Percentiles rank a stretch among this genome's conserved stretches.
Conservation (phyloP, 2,113 vertebrate genomes). For the Apeltes quadracus region DNA sequence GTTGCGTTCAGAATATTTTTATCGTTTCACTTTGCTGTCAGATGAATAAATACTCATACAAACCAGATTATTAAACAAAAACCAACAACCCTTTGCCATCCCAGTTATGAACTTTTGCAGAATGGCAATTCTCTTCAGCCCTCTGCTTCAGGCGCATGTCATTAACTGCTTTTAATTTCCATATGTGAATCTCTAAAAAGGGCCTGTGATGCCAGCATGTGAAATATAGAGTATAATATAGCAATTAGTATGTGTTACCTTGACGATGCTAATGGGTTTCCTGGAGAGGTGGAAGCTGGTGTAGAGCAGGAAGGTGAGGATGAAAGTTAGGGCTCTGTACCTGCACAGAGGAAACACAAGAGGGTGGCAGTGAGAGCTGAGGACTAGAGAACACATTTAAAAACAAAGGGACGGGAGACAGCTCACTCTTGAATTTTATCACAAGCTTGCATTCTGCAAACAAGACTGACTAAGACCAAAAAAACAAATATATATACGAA, state of each 20-base stretch:
- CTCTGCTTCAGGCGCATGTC: no score
- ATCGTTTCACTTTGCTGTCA: no score
- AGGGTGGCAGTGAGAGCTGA: conserved; percentile 1
- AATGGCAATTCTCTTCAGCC: no score
- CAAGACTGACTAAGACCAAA: background rate
- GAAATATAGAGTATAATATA: background rate
- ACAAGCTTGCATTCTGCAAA: background rate
- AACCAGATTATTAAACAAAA: no score
- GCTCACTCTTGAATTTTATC: background rate
- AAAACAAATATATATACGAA: no score
- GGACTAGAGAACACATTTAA: background rate
- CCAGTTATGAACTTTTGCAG: no score
- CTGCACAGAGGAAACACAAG: conserved; percentile 69
- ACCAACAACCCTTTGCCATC: no score
- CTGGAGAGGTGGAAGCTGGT: conserved; percentile 93
- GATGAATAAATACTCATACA: no score
- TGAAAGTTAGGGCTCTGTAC: conserved; percentile 88
- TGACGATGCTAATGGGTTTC: conserved; percentile 95
- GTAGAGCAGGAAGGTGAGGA: conserved; percentile 91
- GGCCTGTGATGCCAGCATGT: background rate
- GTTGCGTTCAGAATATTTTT: no score
- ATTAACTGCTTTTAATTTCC: background rate
- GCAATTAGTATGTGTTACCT: conserved; percentile 78
- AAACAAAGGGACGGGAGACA: background rate
- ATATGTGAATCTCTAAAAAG: background rate